Evolutionary conservation across 2,888 invertebrate species (phyloP).

Genomic region (Nyleta sp.): DNA sequence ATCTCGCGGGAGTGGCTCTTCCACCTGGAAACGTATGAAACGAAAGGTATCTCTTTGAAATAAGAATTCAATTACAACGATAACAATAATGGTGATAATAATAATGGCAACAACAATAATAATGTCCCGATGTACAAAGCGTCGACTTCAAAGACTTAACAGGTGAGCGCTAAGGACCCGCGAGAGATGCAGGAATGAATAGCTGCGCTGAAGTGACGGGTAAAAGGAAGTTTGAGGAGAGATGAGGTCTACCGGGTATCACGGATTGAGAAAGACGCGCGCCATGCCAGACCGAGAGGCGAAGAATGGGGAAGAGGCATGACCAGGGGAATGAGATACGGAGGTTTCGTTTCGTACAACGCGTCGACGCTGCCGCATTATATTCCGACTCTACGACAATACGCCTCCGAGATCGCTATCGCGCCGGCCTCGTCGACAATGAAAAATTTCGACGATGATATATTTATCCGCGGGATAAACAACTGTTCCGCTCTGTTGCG

Average conservation of each 20-base stretch:
- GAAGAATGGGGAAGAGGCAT: slow-evolving; percentile 47
- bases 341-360: slow-evolving; percentile 71
- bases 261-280: slow-evolving; percentile 48
- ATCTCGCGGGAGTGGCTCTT: slow-evolving; percentile 14
- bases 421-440: slow-evolving; percentile 75
- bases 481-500: slow-evolving; percentile 32
- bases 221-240: slow-evolving; percentile 51
- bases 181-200: slow-evolving; percentile 59
- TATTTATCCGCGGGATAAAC: slow-evolving; percentile 74
- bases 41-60: slow-evolving; percentile 70
- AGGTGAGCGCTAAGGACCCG: slow-evolving; percentile 69
- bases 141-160: slow-evolving; percentile 73
- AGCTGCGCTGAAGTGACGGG: slow-evolving; percentile 49
- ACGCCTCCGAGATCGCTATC: slow-evolving; percentile 77
- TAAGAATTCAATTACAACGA: slow-evolving; percentile 77
- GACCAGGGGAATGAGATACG: slow-evolving; percentile 60
- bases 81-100: slow-evolving; percentile 71
- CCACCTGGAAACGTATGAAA: slow-evolving; percentile 46
- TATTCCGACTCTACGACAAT: slow-evolving; percentile 76
- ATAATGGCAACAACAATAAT: slow-evolving; percentile 69
- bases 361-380: slow-evolving; percentile 75
- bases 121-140: slow-evolving; percentile 73
- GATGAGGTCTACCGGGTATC: slow-evolving; percentile 46
- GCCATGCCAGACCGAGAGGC: slow-evolving; percentile 18
- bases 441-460: slow-evolving; percentile 75